Conservation (phyloP, 2,113 vertebrate genomes). For the Calonectris borealis region DNA sequence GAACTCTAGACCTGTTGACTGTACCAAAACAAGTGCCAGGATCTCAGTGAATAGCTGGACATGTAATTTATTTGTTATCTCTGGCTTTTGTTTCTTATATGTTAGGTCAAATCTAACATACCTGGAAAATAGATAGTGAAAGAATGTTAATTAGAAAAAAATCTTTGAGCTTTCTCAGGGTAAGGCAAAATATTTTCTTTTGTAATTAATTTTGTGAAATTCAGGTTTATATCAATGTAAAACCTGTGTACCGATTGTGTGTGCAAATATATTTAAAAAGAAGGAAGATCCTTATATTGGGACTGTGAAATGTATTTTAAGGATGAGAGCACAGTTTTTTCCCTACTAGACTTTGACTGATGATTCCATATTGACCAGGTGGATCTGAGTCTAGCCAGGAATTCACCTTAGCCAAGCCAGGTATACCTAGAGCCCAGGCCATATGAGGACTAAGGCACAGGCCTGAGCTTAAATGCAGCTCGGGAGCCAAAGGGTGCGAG, state of each 20-base stretch:
- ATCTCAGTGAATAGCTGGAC: slow-evolving; percentile 36
- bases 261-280: not conserved
- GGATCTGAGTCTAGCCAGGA: not conserved
- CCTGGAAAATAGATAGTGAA: not conserved
- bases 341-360: not conserved
- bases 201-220: not conserved
- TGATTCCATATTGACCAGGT: not conserved
- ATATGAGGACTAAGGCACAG: not conserved
- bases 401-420: not conserved
- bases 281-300: not conserved
- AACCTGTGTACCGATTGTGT: accelerated
- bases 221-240: not conserved
- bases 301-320: not conserved
- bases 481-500: accelerated
- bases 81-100: slow-evolving; percentile 41
- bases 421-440: not conserved
- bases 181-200: not conserved
- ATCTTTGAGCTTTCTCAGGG: not conserved
- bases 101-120: slow-evolving; percentile 40
- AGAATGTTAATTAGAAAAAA: not conserved
- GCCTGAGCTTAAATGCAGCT: not conserved
- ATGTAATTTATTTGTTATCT: slow-evolving; percentile 28
- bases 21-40: not conserved
- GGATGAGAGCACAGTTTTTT: not conserved
- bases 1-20: slow-evolving; percentile 29